phyloP scores from a whole-genome alignment of 2,888 invertebrate species.

The Cecidostiba fungosa region DNA sequence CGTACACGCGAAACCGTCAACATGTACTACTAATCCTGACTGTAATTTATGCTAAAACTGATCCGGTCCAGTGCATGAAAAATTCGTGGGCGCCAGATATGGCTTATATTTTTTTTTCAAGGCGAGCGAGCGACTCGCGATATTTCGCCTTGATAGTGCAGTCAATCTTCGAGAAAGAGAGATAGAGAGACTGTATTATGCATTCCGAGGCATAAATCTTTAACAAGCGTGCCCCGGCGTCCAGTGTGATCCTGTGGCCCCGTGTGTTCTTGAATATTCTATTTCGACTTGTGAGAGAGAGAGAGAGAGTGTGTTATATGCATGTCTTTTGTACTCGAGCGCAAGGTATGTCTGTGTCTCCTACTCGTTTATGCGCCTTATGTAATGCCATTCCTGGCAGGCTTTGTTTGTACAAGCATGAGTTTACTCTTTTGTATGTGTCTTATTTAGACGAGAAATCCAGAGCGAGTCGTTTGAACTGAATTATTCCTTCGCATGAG shows the following conservation, averaged over 20 bases:
- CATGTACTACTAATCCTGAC: neutral
- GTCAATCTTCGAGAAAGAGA: slow-evolving; percentile 28
- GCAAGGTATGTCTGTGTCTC: neutral
- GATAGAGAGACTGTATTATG: slow-evolving; percentile 17
- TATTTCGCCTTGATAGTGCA: slow-evolving; percentile 40
- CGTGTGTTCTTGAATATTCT: slow-evolving; percentile 53
- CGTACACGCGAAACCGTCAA: neutral
- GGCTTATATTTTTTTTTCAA: neutral
- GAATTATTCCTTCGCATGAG: neutral
- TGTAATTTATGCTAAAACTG: neutral
- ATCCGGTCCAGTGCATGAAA: neutral
- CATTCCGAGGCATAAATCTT: slow-evolving; percentile 47
- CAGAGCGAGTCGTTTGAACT: neutral
- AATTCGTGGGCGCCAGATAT: neutral
- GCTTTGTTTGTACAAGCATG: neutral
- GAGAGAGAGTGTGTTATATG: neutral
- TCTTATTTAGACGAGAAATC: neutral
- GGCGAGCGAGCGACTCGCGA: neutral
- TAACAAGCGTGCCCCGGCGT: slow-evolving; percentile 5
- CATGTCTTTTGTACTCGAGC: neutral
- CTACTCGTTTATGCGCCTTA: neutral
- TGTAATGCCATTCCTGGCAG: neutral
- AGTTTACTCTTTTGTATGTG: slow-evolving; percentile 11
- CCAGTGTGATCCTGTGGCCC: slow-evolving; percentile 14
- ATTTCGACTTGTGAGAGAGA: slow-evolving; percentile 3